phyloP scores from a whole-genome alignment of 2,888 invertebrate genomes.

The Orthosia gracilis region DNA sequence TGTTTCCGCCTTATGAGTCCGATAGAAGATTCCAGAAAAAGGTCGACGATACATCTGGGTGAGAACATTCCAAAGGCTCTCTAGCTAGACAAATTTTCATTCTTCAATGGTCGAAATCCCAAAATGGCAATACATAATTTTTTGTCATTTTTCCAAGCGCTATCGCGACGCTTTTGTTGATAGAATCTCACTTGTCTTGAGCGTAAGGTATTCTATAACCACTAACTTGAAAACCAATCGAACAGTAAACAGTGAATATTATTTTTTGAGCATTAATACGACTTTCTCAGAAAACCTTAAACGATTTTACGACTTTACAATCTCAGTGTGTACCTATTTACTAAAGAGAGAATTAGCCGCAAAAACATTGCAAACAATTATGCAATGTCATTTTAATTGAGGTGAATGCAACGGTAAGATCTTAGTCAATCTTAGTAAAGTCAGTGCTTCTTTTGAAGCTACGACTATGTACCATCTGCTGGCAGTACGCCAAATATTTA shows the following conservation, averaged over 20 bases:
- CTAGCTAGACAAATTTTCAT: no score
- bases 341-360: neutral
- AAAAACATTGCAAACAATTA: conserved; percentile 21
- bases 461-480: no score
- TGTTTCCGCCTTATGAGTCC: neutral
- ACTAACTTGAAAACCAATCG: conserved; percentile 3
- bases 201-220: neutral
- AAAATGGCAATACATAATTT: no score
- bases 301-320: conserved; percentile 20
- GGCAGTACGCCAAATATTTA: no score
- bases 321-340: conserved; percentile 11
- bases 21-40: neutral
- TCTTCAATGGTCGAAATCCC: no score
- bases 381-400: conserved; percentile 17
- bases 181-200: no score
- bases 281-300: conserved; percentile 21
- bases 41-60: neutral
- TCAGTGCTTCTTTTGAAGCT: no score
- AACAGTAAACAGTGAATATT: neutral
- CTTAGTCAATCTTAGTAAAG: neutral
- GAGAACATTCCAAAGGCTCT: neutral
- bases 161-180: no score
- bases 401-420: conserved; percentile 23
- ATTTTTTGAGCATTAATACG: neutral
- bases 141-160: no score